Conservation (phyloP, 2,113 vertebrate genomes). For the Melanerpes formicivorus region DNA sequence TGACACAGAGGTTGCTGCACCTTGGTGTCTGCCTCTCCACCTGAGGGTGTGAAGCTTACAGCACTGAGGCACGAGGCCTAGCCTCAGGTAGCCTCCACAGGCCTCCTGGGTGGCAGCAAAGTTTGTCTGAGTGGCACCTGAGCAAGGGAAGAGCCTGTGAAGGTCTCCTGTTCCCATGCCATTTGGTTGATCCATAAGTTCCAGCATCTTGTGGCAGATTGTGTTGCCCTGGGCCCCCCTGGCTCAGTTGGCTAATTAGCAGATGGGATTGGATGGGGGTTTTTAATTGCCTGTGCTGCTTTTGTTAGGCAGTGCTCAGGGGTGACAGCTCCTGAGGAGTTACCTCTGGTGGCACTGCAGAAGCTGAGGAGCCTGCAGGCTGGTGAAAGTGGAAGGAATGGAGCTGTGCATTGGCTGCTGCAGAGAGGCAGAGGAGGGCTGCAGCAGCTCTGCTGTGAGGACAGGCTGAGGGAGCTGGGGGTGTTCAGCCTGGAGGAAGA, state of each 20-base stretch:
- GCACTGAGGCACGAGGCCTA: fast-evolving
- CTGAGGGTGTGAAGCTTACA: neutral
- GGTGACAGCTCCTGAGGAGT: neutral
- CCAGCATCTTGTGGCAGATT: neutral
- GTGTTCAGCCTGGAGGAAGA: too few relatives aligned
- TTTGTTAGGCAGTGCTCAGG: neutral
- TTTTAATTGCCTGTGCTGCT: neutral
- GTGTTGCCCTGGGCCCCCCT: neutral
- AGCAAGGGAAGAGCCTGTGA: neutral
- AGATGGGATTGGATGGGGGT: neutral
- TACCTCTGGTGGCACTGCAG: neutral
- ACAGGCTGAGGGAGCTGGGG: too few relatives aligned
- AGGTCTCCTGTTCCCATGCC: neutral
- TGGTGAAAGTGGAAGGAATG: neutral
- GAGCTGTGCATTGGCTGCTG: neutral
- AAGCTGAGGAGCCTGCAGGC: neutral
- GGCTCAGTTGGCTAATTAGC: neutral
- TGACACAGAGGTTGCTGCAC: fast-evolving
- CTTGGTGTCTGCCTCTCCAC: neutral
- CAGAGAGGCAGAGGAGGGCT: too few relatives aligned
- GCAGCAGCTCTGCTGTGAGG: too few relatives aligned
- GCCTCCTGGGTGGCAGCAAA: fast-evolving
- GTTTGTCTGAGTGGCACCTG: neutral
- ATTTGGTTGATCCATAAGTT: neutral
- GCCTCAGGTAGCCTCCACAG: neutral